Evolutionary conservation across 92 coral and sea anemone genomes (phyloP).

Genomic region (Epizoanthus fatuus): DNA sequence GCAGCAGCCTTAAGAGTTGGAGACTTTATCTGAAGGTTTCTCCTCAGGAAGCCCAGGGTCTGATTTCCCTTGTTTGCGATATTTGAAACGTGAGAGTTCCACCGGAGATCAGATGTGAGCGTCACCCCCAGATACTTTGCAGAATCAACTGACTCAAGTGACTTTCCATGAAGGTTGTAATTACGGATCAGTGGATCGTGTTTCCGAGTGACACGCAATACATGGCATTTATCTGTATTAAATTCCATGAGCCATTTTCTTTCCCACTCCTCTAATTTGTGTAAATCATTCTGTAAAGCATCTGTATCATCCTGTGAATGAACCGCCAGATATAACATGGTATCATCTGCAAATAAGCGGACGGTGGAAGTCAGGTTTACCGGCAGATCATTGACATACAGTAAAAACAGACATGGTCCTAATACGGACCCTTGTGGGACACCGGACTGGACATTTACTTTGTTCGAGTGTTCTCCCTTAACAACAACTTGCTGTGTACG

Average conservation of each 20-base stretch:
- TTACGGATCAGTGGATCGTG: neutral
- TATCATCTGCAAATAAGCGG: slow-evolving; percentile 12
- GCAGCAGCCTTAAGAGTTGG: no score
- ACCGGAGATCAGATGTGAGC: no score
- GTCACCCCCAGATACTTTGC: no score
- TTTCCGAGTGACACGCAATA: slow-evolving; percentile 8
- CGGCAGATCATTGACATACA: slow-evolving; percentile 1
- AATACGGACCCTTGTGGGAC: no score
- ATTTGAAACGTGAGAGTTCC: no score
- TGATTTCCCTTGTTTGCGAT: no score
- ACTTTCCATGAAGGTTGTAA: no score
- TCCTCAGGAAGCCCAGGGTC: no score
- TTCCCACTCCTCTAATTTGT: slow-evolving; percentile 14
- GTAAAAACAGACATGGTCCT: no score
- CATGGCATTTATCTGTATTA: slow-evolving; percentile 7
- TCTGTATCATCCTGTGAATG: neutral
- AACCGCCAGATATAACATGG: slow-evolving; percentile 3
- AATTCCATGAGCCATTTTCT: slow-evolving; percentile 9
- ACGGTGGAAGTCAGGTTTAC: neutral
- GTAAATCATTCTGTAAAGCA: neutral
- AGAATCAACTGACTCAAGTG: no score
- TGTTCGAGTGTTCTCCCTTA: slow-evolving; percentile 5
- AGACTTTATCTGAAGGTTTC: no score
- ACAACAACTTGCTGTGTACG: neutral
- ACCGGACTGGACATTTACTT: slow-evolving; percentile 3